Evolutionary conservation across 2,797 vertebrate species (phyloP), one percentile per base, ranked within the genome.

Genomic region (Rallus crepitans): DNA sequence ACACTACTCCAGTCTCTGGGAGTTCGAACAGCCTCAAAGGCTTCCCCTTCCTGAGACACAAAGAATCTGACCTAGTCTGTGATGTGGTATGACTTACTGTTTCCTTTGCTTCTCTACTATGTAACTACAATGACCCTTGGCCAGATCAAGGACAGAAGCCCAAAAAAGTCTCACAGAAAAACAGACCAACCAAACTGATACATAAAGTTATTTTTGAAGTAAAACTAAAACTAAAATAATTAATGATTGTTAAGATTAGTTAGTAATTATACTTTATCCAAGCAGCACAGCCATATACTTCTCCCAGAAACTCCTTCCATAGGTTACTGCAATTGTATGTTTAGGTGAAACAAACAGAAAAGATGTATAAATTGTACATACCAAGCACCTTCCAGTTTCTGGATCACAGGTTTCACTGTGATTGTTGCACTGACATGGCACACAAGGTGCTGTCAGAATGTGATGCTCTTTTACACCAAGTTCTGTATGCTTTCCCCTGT

Each of bases 331-430:
- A 11, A 7, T 3, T 55, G n/a, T 35, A 63, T 9, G 13, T 11
- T 30, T 30, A 79, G 15, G 19, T 50, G 55, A 87, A 90, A 80
- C 8, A 28, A 61, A 40, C 0, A 55, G 8, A 45, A 84, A 81
- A 37, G 39, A 28, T 7, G 5, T 20, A 2, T 7, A 27, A 33
- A 59, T 14, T 27, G 35, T 56, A 95, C 98, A 37, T 98, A 99
- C 99, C 99, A 98, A 97, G 88, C 99, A 99, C n/a, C 96, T 97
- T 40, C 99, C 99, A 0, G 98, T 99, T 92, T 99, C 98, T 1
- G 92, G 77, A 93, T 99, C 96, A 87, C 99, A 99, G 37, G 84
- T 87, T 42, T 98, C 93, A 53, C 99, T 99, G 98, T 99, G 99
- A 96, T 99, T 98, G 98, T 98, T 99, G 96, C 99, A 99, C 79